Evolutionary conservation across 1,140 invertebrate genomes (phyloP).

Genomic region (Camponotus pennsylvanicus): DNA sequence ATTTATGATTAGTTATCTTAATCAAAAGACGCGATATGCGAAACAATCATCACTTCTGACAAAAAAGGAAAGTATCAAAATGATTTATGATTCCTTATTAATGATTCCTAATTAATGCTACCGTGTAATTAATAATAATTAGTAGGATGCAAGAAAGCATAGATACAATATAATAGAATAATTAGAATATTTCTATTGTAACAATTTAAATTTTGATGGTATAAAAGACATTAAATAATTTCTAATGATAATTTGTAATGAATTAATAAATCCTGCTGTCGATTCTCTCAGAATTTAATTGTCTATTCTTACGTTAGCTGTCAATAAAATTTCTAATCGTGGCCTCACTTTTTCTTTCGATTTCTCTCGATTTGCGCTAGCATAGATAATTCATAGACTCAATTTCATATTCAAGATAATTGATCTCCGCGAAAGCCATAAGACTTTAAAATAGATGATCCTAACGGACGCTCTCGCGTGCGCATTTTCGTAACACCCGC

Average conservation of each 20-base stretch:
- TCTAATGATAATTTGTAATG: too few relatives aligned
- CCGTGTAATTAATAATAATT: background rate
- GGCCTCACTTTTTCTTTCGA: conserved; percentile 17
- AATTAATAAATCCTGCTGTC: background rate
- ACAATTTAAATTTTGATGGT: background rate
- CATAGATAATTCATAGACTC: conserved; percentile 31
- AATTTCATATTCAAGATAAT: conserved; percentile 34
- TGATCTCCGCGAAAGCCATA: conserved; percentile 33
- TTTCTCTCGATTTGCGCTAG: conserved; percentile 42
- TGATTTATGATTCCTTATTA: background rate
- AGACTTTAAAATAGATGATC: conserved; percentile 11
- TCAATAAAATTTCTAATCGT: conserved; percentile 35
- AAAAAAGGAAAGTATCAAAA: background rate
- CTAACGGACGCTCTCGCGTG: background rate
- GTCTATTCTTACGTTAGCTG: background rate
- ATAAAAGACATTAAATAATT: background rate
- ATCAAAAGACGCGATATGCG: background rate
- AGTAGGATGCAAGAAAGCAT: too few relatives aligned
- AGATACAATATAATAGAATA: too few relatives aligned
- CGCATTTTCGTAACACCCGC: conserved; percentile 35
- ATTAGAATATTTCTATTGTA: background rate
- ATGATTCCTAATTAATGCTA: too few relatives aligned
- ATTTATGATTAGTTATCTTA: background rate
- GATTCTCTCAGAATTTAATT: background rate
- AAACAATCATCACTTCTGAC: background rate